phyloP scores from a whole-genome alignment of 2,888 invertebrate species.

The Cerastoderma edule region DNA sequence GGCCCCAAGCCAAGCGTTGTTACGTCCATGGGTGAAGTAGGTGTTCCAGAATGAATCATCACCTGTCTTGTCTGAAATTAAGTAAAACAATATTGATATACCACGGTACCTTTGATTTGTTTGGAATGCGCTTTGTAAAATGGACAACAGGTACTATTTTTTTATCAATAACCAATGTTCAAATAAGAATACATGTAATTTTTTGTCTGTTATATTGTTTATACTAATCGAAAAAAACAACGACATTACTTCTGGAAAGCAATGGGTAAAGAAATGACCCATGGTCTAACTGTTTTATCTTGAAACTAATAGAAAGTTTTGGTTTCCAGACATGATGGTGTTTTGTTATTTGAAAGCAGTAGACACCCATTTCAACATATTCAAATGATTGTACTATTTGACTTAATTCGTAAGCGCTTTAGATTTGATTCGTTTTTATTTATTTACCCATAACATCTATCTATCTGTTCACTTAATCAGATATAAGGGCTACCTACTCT shows the following conservation, averaged over 20 bases:
- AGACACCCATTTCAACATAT: background rate
- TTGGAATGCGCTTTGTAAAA: background rate
- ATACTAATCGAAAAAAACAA: background rate
- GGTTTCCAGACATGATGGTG: no score
- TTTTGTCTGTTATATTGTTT: background rate
- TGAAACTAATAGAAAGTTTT: no score
- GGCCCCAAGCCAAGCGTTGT: conserved; percentile 71
- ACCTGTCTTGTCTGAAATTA: conserved; percentile 23
- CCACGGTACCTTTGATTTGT: background rate
- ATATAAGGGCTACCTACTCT: conserved; percentile 6
- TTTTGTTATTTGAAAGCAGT: no score
- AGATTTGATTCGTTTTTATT: background rate
- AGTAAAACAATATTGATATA: background rate
- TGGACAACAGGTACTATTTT: background rate
- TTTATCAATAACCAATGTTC: background rate
- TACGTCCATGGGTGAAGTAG: conserved; percentile 60
- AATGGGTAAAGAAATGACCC: no score
- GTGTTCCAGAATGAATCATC: background rate
- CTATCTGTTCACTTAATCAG: background rate
- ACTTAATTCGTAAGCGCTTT: background rate
- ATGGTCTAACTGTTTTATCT: no score
- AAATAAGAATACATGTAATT: background rate
- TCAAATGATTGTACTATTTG: background rate
- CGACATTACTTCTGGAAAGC: background rate
- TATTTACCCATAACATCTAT: background rate